Percentiles rank a stretch among this genome's conserved stretches.
These are phyloP conservation scores for Drosophila tripunctata DNA, from an alignment of 2,888 invertebrate genomes.

Conservation along the genomic window DNA sequence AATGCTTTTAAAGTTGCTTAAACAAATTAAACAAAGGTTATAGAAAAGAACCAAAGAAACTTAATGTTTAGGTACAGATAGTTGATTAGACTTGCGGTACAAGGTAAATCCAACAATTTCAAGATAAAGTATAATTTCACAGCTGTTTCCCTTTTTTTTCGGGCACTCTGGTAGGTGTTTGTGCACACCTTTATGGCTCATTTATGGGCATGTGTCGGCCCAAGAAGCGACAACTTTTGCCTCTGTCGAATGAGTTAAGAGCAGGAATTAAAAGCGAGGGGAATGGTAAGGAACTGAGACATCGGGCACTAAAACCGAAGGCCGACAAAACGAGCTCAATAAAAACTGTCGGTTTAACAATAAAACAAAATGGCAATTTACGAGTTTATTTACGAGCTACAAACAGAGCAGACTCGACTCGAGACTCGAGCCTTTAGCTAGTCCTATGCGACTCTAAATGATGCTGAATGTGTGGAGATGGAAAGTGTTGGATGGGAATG, in stretches of 20 bases:
- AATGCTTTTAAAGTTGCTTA: too few species aligned
- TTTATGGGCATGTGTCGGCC: conserved; percentile 69
- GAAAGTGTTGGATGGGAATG: neutral
- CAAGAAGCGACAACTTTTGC: conserved; percentile 46
- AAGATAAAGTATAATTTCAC: conserved; percentile 4
- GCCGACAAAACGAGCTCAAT: conserved; percentile 77
- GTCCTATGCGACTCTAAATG: neutral
- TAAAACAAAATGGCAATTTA: conserved; percentile 79
- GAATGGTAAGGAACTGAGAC: conserved; percentile 8
- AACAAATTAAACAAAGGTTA: too few species aligned
- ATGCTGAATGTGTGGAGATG: neutral
- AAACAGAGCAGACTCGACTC: conserved; percentile 25
- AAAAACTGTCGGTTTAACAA: conserved; percentile 73
- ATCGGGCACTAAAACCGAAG: conserved; percentile 42
- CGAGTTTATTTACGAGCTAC: conserved; percentile 77
- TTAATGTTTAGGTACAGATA: too few species aligned
- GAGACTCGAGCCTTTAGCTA: conserved; percentile 12
- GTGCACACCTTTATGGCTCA: conserved; percentile 76
- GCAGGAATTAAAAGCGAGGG: neutral
- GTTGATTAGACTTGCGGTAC: too few species aligned
- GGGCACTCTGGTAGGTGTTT: conserved; percentile 27
- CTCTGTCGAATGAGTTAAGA: conserved; percentile 30
- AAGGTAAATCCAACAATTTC: neutral
- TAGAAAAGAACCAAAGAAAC: too few species aligned
- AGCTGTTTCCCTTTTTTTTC: neutral